Evolutionary conservation across 2,797 vertebrate genomes (phyloP), one percentile per base, ranked within the genome.

Genomic region (Enteromius argenteus): DNA sequence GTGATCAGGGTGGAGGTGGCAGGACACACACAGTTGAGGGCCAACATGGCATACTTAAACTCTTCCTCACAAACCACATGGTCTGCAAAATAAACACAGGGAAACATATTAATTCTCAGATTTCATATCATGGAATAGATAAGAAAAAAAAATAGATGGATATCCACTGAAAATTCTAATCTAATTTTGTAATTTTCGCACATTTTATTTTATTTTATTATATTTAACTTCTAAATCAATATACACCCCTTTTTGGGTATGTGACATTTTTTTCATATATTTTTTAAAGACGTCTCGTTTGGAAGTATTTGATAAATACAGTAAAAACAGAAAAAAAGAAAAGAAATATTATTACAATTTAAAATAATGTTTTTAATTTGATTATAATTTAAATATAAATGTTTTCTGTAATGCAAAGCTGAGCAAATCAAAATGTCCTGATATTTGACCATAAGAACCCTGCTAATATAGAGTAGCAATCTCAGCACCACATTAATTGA

Each of bases 31-130:
- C 96, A 96, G 95, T 96, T 96, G 81, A 96, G 92, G 87, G 96
- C 96, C 92, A 96, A 91, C 95, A 96, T 96, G 92, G 96, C 96
- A 0, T 96, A 96, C 87, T 96, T 96, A 91, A 96, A 96, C 93
- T 96, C 96, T 86, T 96, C 96, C 89, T 96, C 96, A 89, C 96
- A 96, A 89, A 96, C 96, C 86, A 96, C 96, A 87, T 96, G 96
- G 93, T 96, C 96, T 96, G 90, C 64, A 90, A 85, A 86, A 77
- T n/a, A 76, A 77, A 44, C 15, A 62, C 15, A 79, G 35, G 74
- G 39, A 84, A 15, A 80, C 79, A 21, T 74, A 19, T 37, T 69
- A 71, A 49, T 5, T 1, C 15, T 51, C 49, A 35, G 30, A 73
- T 35, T 21, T 51, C 32, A 51, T 51, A 49, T 53, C 30, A 53